These are phyloP conservation scores for Pangasianodon hypophthalmus DNA, from an alignment of 2,113 vertebrate species.

Conservation along the genomic window DNA sequence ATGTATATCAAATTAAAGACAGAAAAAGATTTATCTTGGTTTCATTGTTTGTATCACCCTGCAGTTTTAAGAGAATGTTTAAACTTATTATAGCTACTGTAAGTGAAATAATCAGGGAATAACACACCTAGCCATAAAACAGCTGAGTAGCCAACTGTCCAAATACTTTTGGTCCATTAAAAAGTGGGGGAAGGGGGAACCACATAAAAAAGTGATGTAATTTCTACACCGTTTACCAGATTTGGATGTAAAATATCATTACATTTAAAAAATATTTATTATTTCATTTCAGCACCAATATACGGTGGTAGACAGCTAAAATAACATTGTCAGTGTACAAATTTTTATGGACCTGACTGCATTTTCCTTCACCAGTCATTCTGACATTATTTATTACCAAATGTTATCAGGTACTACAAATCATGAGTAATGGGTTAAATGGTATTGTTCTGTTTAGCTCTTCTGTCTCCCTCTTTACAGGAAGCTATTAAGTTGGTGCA, in stretches of 20 bases:
- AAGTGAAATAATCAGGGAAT: background rate
- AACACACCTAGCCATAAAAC: background rate
- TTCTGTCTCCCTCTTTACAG: constrained; percentile 63
- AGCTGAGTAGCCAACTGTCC: too few relatives aligned
- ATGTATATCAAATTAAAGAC: background rate
- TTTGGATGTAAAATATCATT: background rate
- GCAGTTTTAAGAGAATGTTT: background rate
- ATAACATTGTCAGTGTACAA: background rate
- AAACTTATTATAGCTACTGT: too few relatives aligned
- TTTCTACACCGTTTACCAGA: background rate
- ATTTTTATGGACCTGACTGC: background rate
- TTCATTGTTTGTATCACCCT: background rate
- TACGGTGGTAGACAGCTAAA: background rate
- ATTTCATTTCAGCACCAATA: background rate
- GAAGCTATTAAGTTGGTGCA: constrained; percentile 83
- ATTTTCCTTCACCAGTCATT: background rate
- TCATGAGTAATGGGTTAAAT: background rate
- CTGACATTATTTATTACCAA: background rate
- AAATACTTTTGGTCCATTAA: too few relatives aligned
- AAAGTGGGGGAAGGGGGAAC: background rate
- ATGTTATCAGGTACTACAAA: background rate
- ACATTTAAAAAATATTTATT: background rate
- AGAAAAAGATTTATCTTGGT: background rate
- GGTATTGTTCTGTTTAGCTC: background rate
- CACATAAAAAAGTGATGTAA: background rate